These are phyloP conservation scores for Crypturellus tataupa DNA, from an alignment of 2,797 vertebrate species.

Conservation along the genomic window DNA sequence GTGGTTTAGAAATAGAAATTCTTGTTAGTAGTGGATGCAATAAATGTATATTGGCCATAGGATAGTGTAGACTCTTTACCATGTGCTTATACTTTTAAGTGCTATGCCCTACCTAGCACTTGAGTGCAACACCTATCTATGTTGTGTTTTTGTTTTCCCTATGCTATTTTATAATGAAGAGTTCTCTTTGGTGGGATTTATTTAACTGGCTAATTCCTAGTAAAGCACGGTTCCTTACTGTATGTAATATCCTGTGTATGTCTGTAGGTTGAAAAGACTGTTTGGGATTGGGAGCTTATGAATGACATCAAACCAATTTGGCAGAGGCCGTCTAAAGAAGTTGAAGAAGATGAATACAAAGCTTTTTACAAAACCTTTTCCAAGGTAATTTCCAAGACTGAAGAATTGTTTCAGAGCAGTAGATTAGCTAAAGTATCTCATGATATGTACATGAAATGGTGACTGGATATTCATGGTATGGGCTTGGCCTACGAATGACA, in stretches of 20 bases:
- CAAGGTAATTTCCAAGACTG: slow-evolving; percentile 83
- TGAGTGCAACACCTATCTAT: too few species aligned
- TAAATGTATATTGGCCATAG: accelerated
- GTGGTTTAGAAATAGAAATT: neutral
- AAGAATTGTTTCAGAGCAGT: neutral
- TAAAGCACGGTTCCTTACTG: neutral
- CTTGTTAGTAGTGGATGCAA: accelerated
- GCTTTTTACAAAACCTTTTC: slow-evolving; percentile 99
- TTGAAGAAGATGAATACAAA: slow-evolving; percentile 97
- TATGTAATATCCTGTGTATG: accelerated
- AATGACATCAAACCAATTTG: slow-evolving; percentile 99
- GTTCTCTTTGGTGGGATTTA: neutral
- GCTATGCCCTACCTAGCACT: too few species aligned
- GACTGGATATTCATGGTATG: neutral
- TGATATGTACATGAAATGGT: neutral
- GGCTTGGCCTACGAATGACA: neutral
- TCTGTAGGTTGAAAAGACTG: slow-evolving; percentile 95
- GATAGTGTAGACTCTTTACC: accelerated
- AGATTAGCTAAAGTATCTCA: neutral
- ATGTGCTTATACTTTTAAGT: accelerated
- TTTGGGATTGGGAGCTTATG: slow-evolving; percentile 99
- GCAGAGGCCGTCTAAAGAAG: slow-evolving; percentile 96
- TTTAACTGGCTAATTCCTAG: neutral
- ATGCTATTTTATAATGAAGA: accelerated
- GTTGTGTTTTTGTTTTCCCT: neutral